Evolutionary conservation across 2,888 invertebrate genomes (phyloP).

Genomic region (Oasisia sp.): DNA sequence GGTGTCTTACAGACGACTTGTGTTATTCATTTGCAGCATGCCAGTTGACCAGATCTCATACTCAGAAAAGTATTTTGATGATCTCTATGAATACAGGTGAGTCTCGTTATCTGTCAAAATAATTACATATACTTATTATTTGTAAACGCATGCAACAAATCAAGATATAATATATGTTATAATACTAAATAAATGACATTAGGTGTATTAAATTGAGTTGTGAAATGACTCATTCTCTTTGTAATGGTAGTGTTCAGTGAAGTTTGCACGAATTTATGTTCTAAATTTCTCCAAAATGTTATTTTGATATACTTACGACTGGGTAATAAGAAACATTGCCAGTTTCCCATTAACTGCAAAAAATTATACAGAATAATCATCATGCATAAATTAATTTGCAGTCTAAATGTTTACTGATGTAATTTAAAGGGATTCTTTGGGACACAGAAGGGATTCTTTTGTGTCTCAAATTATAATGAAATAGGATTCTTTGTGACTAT

Average conservation of each 20-base stretch:
- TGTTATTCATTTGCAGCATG: slow-evolving; percentile 30
- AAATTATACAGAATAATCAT: too few species aligned
- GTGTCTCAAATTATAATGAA: too few species aligned
- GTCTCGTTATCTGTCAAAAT: not conserved
- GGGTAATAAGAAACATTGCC: too few species aligned
- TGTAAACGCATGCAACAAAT: not conserved
- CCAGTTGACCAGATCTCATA: slow-evolving; percentile 41
- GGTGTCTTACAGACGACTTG: not conserved
- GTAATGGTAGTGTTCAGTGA: not conserved
- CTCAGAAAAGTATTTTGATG: slow-evolving; percentile 41
- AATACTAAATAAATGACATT: not conserved
- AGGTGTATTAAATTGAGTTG: not conserved
- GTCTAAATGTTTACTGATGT: too few species aligned
- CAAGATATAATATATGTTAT: not conserved
- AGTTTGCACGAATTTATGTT: not conserved
- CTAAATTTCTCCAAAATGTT: not conserved
- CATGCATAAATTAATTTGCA: not conserved
- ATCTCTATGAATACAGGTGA: slow-evolving; percentile 40
- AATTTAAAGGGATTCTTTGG: too few species aligned
- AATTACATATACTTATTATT: not conserved
- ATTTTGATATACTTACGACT: too few species aligned
- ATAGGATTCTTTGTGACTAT: too few species aligned
- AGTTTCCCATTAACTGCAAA: too few species aligned
- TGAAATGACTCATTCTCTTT: not conserved
- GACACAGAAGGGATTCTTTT: too few species aligned